Base-by-base conservation (phyloP, 2,888 invertebrate species). In the Synanthedon myopaeformis region DNA sequence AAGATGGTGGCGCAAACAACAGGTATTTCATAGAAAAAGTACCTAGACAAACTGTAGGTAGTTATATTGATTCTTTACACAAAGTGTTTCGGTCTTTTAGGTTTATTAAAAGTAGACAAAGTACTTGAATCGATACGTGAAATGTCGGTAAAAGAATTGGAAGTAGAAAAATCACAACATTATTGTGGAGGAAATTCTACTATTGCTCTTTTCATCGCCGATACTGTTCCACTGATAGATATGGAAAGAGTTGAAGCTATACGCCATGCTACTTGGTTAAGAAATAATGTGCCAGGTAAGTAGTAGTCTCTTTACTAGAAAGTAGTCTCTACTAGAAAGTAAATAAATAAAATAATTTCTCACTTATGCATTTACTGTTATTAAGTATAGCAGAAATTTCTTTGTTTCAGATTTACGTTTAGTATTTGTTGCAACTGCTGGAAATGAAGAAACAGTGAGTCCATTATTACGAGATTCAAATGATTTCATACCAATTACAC, bases 131-230 rank as follows among this genome's bases (percentile, higher is more conserved):
- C 59, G n/a, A 13, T 60, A 45, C 50, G 52, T 23, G 41, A 53
- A 35, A 6, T 56, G 41, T 28, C 55, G 23, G 28, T 52, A 19
- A 52, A 50, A 12, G 51, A 54, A 48, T 49, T 54, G 5, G 49
- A 41, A 12, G 3, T 28, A 10, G 57, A 60, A 10, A 42, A 42
- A 35, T 45, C 52, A 3, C 45, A 55, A 12, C 60, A 60, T 42
- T 61, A 61, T 45, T 52, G 55, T 41, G 61, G 61, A 23, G 61
- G 61, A 13, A 59, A 59, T 49, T 54, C 60, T 10, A 58, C 59
- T 8, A 56, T 60, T 14, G 61, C 58, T 12, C 50, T 61, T 41
- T 56, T 61, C 35, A 51, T 60, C 5, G 54, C 58, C 1, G 59
- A 61, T 28, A 57, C 54, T 12, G 57, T 61, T 48, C 60, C 59